Evolutionary conservation across 2,888 invertebrate genomes (phyloP).

Genomic region (Chrysolina oricalcia): DNA sequence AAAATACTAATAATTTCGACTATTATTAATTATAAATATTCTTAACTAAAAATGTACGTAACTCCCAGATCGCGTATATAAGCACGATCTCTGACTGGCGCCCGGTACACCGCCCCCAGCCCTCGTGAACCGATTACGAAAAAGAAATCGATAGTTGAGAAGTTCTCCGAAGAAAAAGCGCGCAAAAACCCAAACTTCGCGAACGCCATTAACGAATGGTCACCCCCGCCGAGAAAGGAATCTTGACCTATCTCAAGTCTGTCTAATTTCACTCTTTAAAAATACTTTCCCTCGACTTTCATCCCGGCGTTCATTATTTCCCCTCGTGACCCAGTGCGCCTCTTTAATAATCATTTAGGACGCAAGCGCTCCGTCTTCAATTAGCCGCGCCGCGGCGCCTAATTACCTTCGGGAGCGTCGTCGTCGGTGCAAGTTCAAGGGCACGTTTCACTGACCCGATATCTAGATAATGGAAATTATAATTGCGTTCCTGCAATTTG

Average conservation of each 20-base stretch:
- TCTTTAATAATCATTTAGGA: slow-evolving; percentile 69
- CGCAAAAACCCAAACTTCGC: slow-evolving; percentile 39
- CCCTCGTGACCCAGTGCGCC: slow-evolving; percentile 70
- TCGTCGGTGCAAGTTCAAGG: slow-evolving; percentile 67
- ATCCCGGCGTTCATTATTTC: slow-evolving; percentile 68
- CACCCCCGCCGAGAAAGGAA: slow-evolving; percentile 53
- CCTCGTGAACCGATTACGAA: background rate
- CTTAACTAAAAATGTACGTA: too few relatives aligned
- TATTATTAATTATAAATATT: too few relatives aligned
- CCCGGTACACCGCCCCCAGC: background rate
- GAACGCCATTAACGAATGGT: slow-evolving; percentile 57
- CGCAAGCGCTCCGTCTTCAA: slow-evolving; percentile 69
- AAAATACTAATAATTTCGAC: too few relatives aligned
- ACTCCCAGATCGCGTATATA: background rate
- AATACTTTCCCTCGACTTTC: slow-evolving; percentile 71
- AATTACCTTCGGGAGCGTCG: slow-evolving; percentile 70
- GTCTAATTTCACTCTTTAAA: slow-evolving; percentile 71
- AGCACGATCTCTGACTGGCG: background rate
- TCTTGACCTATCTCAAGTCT: slow-evolving; percentile 70
- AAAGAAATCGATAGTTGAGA: slow-evolving; percentile 42
- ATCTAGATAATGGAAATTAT: slow-evolving; percentile 23
- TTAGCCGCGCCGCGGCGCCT: slow-evolving; percentile 70
- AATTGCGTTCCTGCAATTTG: background rate
- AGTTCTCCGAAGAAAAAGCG: slow-evolving; percentile 29
- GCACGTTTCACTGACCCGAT: slow-evolving; percentile 66